Conservation (phyloP, 2,113 vertebrate genomes). For the Serranochromis macrocephalus region DNA sequence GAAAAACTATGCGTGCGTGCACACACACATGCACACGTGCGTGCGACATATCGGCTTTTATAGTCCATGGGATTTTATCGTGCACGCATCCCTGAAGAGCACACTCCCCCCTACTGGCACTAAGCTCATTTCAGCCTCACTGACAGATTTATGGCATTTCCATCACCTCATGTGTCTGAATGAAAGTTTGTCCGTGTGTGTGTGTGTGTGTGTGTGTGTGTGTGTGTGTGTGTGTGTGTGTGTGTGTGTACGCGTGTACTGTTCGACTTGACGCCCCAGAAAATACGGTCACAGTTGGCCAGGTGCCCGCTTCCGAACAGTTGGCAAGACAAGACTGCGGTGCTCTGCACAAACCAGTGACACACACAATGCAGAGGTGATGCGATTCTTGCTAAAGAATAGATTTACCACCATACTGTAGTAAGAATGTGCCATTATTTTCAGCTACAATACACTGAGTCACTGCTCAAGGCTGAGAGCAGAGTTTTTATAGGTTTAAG, state of each 20-base stretch:
- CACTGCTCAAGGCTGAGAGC: background rate
- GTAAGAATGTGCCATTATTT: slow-evolving; percentile 2
- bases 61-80: slow-evolving; percentile 44
- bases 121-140: slow-evolving; percentile 51
- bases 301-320: slow-evolving; percentile 32
- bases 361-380: slow-evolving; percentile 15
- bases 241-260: background rate
- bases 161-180: slow-evolving; percentile 35
- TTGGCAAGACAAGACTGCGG: slow-evolving; percentile 40
- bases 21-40: background rate
- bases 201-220: background rate
- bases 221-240: background rate
- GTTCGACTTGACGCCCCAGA: slow-evolving; percentile 23
- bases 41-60: slow-evolving; percentile 38
- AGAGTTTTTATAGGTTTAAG: background rate
- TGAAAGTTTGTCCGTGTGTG: background rate
- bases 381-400: background rate
- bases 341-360: slow-evolving; percentile 14
- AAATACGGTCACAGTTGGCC: slow-evolving; percentile 56
- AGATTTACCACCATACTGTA: background rate
- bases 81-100: slow-evolving; percentile 13
- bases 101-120: slow-evolving; percentile 39
- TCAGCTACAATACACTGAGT: background rate
- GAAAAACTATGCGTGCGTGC: slow-evolving; percentile 9
- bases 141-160: slow-evolving; percentile 50